These are phyloP conservation scores for Podabrus alpinus DNA, from an alignment of 2,888 invertebrate genomes.

Conservation along the genomic window DNA sequence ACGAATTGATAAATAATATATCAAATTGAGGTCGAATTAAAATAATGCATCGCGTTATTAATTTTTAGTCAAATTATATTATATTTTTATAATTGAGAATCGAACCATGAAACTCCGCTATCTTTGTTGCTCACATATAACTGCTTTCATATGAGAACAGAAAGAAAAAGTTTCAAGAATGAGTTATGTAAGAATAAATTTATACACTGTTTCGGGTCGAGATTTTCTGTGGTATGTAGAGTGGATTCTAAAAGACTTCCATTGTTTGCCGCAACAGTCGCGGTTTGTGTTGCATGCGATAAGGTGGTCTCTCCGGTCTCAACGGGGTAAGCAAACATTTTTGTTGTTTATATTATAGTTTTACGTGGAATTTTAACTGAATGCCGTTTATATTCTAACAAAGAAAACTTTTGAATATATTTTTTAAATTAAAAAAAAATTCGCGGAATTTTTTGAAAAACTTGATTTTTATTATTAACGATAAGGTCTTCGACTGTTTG, in stretches of 20 bases:
- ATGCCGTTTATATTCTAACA: neutral
- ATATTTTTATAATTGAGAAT: neutral
- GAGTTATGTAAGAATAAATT: neutral
- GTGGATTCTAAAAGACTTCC: neutral
- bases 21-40: slow-evolving; percentile 8
- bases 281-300: neutral
- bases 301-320: neutral
- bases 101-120: neutral
- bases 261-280: neutral
- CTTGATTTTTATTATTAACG: neutral
- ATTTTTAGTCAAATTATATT: neutral
- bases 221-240: neutral
- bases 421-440: neutral
- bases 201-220: neutral
- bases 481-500: neutral
- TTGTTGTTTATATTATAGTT: neutral
- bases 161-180: neutral
- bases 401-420: neutral
- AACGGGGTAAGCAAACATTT: neutral
- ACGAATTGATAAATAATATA: neutral
- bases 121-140: neutral
- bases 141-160: neutral
- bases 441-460: neutral
- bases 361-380: neutral
- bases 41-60: neutral